A percentile compares a stretch with the other conserved stretches of the same genome.
Evolutionary conservation across 2,797 vertebrate species (phyloP).

Genomic region (Enteromius paludinosus): DNA sequence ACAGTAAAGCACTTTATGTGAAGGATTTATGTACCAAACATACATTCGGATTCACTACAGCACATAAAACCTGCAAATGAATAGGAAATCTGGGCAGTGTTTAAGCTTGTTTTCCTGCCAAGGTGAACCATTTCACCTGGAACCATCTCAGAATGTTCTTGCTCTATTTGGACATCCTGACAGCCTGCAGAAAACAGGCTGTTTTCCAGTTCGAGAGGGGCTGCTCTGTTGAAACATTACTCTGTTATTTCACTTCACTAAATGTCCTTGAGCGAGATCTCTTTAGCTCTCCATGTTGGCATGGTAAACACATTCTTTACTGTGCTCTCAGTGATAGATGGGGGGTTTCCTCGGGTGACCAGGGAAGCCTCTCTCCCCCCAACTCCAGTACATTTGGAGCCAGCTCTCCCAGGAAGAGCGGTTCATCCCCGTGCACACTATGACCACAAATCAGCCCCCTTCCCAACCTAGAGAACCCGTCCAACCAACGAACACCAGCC

Average conservation of each 20-base stretch:
- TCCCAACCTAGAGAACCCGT: not conserved
- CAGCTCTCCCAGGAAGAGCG: constrained; percentile 19
- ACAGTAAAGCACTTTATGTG: not conserved
- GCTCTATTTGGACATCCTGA: constrained; percentile 22
- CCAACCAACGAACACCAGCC: not conserved
- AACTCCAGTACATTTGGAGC: not conserved
- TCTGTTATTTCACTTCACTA: constrained; percentile 56
- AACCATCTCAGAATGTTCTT: constrained; percentile 6
- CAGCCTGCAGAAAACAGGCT: constrained; percentile 15
- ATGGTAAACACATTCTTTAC: constrained; percentile 46
- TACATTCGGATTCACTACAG: not conserved
- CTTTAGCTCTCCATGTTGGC: constrained; percentile 57
- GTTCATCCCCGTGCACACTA: not conserved
- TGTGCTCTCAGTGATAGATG: constrained; percentile 53
- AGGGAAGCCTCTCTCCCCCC: constrained; percentile 49
- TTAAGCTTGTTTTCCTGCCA: not conserved
- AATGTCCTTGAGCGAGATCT: constrained; percentile 53
- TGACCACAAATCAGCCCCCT: constrained; percentile 21
- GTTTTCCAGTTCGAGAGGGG: constrained; percentile 43
- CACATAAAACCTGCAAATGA: not conserved
- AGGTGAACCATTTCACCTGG: not conserved
- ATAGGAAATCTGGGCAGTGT: not conserved
- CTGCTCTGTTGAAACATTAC: constrained; percentile 41
- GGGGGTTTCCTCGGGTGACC: constrained; percentile 76
- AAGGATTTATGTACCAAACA: not conserved